Evolutionary conservation across 2,888 invertebrate genomes (phyloP), one percentile per base, ranked within the genome.

Genomic region (Xestia c-nigrum): DNA sequence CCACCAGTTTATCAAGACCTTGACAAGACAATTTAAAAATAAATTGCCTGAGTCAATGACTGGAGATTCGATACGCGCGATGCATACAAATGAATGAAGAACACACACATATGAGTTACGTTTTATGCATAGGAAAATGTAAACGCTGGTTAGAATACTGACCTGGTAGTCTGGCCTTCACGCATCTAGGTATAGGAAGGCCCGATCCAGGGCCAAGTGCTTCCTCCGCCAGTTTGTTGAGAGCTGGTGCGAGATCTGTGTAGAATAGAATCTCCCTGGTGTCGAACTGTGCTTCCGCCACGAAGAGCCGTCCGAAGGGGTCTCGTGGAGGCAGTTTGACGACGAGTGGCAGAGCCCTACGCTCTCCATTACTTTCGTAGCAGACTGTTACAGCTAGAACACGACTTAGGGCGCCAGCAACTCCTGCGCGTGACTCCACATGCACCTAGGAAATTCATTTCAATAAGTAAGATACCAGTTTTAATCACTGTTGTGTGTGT

Each of bases 201-300:
- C 96, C 95, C 73, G 91, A 87, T 7, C 92, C 95, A 47, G 95
- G 94, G 3, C 97, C 97, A 50, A 95, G 85, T 0, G 94, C 94
- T 88, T 98, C 98, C 40, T 97, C 96, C 84, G 98, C 97, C 84
- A 98, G 92, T 89, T 98, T 98, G 7, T 98, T 98, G 50, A 98
- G 97, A 31, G 98, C 98, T 96, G 98, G 97, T 14, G 97, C 97
- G 89, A 98, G 97, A 96, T 98, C 97, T 0, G 98, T 98, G 92
- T 98, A 98, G 95, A 98, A 98, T 85, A 98, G 97, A 89, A 98
- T 98, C 94, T 98, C 98, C 80, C 98, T 96, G 9, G 98, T 97
- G 93, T 98, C 98, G 91, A 98, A 98, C 92, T 98, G 98, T 1
- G 98, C 98, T 92, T 98, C 98, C 43, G 98, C 98, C 79, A 98